Evolutionary conservation across 2,113 vertebrate genomes (phyloP).

Genomic region (Ctenodactylus gundi): DNA sequence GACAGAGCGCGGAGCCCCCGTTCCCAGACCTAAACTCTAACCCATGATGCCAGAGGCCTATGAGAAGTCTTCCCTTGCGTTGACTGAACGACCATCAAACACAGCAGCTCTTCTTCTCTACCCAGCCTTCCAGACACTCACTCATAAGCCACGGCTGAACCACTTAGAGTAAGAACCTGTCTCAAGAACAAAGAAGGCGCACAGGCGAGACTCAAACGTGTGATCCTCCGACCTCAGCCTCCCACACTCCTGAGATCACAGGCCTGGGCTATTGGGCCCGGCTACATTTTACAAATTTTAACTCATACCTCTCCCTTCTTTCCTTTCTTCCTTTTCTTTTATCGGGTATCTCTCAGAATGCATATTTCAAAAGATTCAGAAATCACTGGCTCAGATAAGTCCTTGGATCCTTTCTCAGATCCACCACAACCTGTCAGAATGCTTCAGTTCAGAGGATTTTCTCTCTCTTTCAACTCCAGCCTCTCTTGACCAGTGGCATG

Average conservation of each 20-base stretch:
- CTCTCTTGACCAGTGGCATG: neutral
- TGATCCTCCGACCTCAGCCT: no score
- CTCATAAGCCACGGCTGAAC: no score
- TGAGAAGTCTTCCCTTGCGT: rapidly evolving
- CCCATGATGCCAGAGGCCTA: rapidly evolving
- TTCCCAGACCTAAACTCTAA: no score
- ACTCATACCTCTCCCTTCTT: neutral
- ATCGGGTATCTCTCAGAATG: neutral
- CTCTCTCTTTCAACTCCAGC: neutral
- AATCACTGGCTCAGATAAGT: neutral
- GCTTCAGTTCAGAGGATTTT: neutral
- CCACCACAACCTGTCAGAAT: neutral
- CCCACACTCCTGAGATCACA: no score
- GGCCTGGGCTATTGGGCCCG: no score
- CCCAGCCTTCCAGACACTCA: neutral
- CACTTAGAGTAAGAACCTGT: no score
- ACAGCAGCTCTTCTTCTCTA: neutral
- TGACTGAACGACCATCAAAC: neutral
- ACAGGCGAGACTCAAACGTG: no score
- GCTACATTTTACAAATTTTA: neutral
- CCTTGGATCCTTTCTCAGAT: neutral
- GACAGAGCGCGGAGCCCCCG: rapidly evolving
- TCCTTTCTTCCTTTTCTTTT: neutral
- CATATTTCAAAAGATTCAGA: neutral
- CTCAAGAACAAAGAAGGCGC: no score